These are phyloP conservation scores for Chanos chanos DNA, from an alignment of 2,797 vertebrate genomes.

Conservation along the genomic window DNA sequence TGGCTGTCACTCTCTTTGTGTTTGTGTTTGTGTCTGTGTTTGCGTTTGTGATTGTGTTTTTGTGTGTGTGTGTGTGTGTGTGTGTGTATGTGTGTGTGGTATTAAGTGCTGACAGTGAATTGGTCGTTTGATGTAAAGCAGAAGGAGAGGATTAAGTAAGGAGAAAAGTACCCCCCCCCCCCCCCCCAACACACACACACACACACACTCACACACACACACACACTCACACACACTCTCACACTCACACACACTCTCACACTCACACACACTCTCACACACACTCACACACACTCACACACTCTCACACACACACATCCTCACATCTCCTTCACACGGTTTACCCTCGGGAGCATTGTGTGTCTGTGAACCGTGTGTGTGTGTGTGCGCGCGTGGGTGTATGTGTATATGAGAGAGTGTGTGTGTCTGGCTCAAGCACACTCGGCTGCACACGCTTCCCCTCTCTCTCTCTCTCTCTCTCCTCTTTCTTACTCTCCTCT, in stretches of 20 bases:
- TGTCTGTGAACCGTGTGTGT: conserved; percentile 17
- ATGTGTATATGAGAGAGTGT: conserved; percentile 40
- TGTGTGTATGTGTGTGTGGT: conserved; percentile 25
- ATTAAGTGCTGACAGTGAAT: conserved; percentile 39
- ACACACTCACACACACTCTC: conserved; percentile 56
- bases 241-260: conserved; percentile 52
- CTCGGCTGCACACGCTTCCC: conserved; percentile 71
- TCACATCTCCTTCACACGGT: conserved; percentile 48
- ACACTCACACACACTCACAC: conserved; percentile 58
- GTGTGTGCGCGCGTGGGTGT: conserved; percentile 7
- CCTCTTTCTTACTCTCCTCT: conserved; percentile 13
- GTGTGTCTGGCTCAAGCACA: conserved; percentile 66
- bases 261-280: conserved; percentile 41
- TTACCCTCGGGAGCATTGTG: background rate
- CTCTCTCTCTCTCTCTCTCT: conserved; percentile 14
- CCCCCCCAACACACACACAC: conserved; percentile 55
- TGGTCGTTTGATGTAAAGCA: conserved; percentile 33
- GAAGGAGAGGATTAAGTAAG: conserved; percentile 37
- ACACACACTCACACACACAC: conserved; percentile 60
- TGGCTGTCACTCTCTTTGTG: background rate
- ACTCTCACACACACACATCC: conserved; percentile 62
- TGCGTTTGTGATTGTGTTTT: too few species aligned
- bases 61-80: conserved; percentile 23
- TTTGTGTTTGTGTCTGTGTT: background rate
- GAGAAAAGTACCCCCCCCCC: conserved; percentile 15